Evolutionary conservation across 2,113 vertebrate species (phyloP), one percentile per base, ranked within the genome.

Genomic region (Mystacornis crossleyi): DNA sequence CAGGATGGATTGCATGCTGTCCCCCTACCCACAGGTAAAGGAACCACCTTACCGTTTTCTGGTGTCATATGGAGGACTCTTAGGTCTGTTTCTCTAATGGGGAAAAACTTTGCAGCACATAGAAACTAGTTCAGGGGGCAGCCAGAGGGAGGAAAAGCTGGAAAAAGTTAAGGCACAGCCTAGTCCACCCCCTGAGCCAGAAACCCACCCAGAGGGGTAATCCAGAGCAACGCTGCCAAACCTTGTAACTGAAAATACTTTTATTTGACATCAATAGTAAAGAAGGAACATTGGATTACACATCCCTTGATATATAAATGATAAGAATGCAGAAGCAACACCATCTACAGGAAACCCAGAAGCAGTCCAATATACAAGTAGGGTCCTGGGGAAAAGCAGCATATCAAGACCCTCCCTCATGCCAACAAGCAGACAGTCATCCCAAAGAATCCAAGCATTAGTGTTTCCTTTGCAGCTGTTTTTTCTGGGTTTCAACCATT

Each of bases 171-270:
- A 38, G 9, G 36, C 36, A 78, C 4, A 9, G 23, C 47, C 10
- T n/a, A 45, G 24, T 34, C 25, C 18, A 66, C 24, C 24, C 31
- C 64, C 34, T 48, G 54, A 81, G 36, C 23, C 51, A 70, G 69
- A 85, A 88, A 69, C 36, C 17, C 26, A 65, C 10, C 6, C 23
- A 62, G n/a, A 58, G 8, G 2, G 40, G 20, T 16, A 79, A 81
- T 66, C 62, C 64, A 93, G 75, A 45, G 79, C 78, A 96, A 93
- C 31, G 78, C 88, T 93, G 93, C 51, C 81, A 93, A 86, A 91
- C n/a, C 0, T 79, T 62, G 33, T 97, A 96, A 92, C 84, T 89
- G 96, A 98, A 98, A 97, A 97, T 97, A 98, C 69, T 88, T 88
- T 97, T 96, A 94, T 97, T 95, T 95, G 58, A 96, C 93, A 94